Evolutionary conservation across 1,140 invertebrate genomes (phyloP).

Genomic region (Drosophila azteca): DNA sequence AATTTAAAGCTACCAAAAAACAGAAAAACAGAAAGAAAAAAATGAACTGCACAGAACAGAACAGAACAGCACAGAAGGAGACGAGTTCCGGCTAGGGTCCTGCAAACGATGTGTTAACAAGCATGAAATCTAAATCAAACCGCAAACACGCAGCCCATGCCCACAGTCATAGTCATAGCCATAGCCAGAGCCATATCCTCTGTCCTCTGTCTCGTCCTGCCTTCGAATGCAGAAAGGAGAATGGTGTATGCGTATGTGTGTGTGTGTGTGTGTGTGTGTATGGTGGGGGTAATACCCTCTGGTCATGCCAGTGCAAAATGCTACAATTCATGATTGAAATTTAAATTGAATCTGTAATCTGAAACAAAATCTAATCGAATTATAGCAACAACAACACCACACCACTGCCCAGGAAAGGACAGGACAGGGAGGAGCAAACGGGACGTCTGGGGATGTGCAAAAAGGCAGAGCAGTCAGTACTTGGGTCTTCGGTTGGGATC

Average conservation of each 20-base stretch:
- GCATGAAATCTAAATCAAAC: slow-evolving; percentile 67
- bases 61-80: not conserved
- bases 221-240: too few species aligned
- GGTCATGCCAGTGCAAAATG: slow-evolving; percentile 57
- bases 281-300: slow-evolving; percentile 24
- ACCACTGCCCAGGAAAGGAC: not conserved
- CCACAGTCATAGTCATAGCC: not conserved
- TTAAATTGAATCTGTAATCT: slow-evolving; percentile 70
- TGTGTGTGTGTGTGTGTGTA: too few species aligned
- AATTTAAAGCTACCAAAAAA: slow-evolving; percentile 14
- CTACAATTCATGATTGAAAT: slow-evolving; percentile 69
- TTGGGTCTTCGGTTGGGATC: not conserved
- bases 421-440: not conserved
- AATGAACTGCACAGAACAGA: not conserved
- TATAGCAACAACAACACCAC: slow-evolving; percentile 53
- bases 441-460: not conserved
- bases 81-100: slow-evolving; percentile 21
- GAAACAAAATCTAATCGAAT: slow-evolving; percentile 69
- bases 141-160: slow-evolving; percentile 54
- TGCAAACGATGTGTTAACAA: slow-evolving; percentile 66
- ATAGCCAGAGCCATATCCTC: not conserved
- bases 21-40: too few species aligned
- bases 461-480: too few species aligned
- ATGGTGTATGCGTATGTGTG: not conserved
- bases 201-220: slow-evolving; percentile 10